Evolutionary conservation across 1,140 invertebrate species (phyloP).

Genomic region (Episyrphus balteatus): DNA sequence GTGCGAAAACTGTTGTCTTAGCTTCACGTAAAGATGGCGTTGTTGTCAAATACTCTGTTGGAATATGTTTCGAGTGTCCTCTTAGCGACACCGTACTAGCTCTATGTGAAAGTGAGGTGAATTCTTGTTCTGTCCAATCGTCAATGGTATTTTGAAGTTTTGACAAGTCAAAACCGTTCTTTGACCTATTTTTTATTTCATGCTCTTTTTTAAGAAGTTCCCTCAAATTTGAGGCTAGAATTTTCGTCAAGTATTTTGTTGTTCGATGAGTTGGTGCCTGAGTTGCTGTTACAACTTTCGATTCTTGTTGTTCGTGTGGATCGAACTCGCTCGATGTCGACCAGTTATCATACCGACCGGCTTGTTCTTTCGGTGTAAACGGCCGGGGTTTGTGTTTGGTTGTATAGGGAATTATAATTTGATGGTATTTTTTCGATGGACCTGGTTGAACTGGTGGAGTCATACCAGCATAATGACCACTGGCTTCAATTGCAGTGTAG

Average conservation of each 20-base stretch:
- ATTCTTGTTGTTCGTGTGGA: conserved; percentile 36
- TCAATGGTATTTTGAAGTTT: conserved; percentile 71
- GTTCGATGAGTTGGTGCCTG: conserved; percentile 17
- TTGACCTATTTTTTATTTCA: conserved; percentile 14
- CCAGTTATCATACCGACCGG: conserved; percentile 16
- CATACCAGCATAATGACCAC: conserved; percentile 28
- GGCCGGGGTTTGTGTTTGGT: conserved; percentile 48
- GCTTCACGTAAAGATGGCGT: conserved; percentile 36
- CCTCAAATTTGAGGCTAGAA: conserved; percentile 30
- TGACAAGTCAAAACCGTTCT: conserved; percentile 50
- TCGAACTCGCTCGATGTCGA: conserved; percentile 18
- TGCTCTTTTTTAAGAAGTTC: conserved; percentile 27
- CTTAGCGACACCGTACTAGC: conserved; percentile 45
- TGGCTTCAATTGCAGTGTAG: conserved; percentile 28
- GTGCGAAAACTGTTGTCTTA: conserved; percentile 17
- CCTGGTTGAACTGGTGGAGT: conserved; percentile 25
- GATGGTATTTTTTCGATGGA: conserved; percentile 46
- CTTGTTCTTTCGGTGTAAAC: conserved; percentile 33
- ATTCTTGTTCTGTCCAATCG: conserved; percentile 72
- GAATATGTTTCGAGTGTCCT: conserved; percentile 58
- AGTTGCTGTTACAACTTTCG: conserved; percentile 30
- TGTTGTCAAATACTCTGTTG: conserved; percentile 62
- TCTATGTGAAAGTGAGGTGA: conserved; percentile 43
- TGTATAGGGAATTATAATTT: conserved; percentile 68
- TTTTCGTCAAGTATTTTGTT: conserved; percentile 30